Base-by-base conservation (phyloP, 2,888 invertebrate species). In the Hypsopygia costalis region DNA sequence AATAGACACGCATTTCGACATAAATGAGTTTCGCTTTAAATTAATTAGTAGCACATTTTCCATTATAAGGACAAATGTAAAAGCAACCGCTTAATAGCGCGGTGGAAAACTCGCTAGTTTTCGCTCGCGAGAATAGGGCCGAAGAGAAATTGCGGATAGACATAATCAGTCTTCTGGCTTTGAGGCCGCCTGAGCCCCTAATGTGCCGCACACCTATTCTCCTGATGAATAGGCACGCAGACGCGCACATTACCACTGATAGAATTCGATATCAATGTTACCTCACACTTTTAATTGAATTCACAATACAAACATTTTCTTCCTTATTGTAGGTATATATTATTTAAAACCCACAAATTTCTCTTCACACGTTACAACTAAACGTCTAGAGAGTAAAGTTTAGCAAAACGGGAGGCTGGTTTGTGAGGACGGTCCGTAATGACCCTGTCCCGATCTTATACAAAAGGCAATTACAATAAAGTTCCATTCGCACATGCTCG, bases 41-140 rank as follows among this genome's bases (percentile, higher is more conserved):
- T 88, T 88, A 88, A 88, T 88, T 88, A 88, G 88, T 87, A 85
- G 77, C 86, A 83, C 85, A 83, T 87, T 81, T 88, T 87, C 87
- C 88, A 88, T 88, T 88, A 88, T 87, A 88, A 87, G 82, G 88
- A 88, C 88, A 88, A 88, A 88, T 88, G 88, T 85, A 83, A 80
- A 83, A 81, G 85, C 85, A 77, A 87, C 88, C 88, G 87, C 88
- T 83, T 88, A 88, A 88, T 87, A 85, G 82, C 81, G 81, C 76
- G 86, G 85, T 82, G 88, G 82, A 87, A 87, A 88, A 88, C 86
- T 86, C 85, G 85, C 86, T 86, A 88, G 88, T 87, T 87, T 87
- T 87, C 82, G 83, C 82, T 82, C 86, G 85, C 82, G 85, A 78
- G 83, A 79, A 83, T 81, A 83, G 83, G 81, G 81, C 77, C 73